These are phyloP conservation scores for Masnerella sp. DNA, from an alignment of 2,888 invertebrate species.

Conservation along the genomic window DNA sequence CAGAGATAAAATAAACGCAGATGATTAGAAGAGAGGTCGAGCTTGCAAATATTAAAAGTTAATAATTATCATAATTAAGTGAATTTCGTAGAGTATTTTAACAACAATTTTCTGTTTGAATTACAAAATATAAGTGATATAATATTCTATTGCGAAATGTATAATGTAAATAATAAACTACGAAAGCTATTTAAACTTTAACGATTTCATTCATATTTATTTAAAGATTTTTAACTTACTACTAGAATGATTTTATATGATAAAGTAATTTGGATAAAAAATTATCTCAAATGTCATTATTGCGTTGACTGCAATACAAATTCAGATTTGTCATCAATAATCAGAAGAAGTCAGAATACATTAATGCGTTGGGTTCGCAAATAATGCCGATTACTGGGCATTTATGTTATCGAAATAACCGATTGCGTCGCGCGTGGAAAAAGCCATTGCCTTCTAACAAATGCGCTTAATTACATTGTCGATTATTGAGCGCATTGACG, in stretches of 20 bases:
- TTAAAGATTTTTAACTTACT: conserved; percentile 1
- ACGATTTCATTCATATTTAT: no score
- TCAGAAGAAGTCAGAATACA: conserved; percentile 51
- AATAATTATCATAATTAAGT: no score
- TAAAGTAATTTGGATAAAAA: conserved; percentile 32
- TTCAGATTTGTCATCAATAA: conserved; percentile 51
- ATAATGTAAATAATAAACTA: no score
- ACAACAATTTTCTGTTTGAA: no score
- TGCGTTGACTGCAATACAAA: conserved; percentile 39
- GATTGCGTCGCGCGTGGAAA: conserved; percentile 36
- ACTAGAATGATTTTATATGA: conserved; percentile 15
- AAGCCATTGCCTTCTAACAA: conserved; percentile 45
- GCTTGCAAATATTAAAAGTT: no score
- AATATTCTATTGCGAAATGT: no score
- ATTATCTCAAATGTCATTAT: conserved; percentile 55
- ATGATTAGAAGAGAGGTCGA: background rate
- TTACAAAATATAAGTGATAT: no score
- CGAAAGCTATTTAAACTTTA: no score
- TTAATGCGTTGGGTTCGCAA: conserved; percentile 26
- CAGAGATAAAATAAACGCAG: background rate
- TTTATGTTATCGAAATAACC: conserved; percentile 47
- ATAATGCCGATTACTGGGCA: conserved; percentile 26
- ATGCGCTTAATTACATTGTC: conserved; percentile 59
- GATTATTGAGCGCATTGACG: conserved; percentile 47
- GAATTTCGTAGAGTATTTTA: no score